Evolutionary conservation across 2,797 vertebrate species (phyloP).

Genomic region (Mus minutoides): DNA sequence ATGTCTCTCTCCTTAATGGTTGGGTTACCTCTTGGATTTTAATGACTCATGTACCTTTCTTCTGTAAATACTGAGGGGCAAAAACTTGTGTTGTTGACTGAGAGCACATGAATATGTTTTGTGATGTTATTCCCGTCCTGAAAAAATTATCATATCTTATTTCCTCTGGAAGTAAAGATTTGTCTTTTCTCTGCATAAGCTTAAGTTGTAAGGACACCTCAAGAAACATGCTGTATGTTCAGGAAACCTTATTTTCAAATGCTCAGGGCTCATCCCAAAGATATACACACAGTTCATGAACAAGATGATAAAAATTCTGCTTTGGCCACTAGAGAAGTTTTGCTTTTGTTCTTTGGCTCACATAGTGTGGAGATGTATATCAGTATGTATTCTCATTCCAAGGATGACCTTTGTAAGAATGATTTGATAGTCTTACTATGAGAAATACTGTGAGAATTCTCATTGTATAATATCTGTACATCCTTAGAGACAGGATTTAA

Average conservation of each 20-base stretch:
- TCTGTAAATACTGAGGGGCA: conserved; percentile 7
- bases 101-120: neutral
- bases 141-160: conserved; percentile 36
- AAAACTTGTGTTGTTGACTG: neutral
- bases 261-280: neutral
- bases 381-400: neutral
- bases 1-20: neutral
- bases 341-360: neutral
- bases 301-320: neutral
- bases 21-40: conserved; percentile 35
- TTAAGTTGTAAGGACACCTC: neutral
- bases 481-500: conserved; percentile 43
- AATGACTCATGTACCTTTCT: conserved; percentile 17
- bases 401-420: neutral
- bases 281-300: neutral
- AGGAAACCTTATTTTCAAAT: neutral
- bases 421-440: neutral
- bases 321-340: neutral
- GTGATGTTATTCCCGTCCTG: neutral
- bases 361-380: neutral
- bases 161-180: conserved; percentile 18
- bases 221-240: neutral
- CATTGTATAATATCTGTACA: neutral
- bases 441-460: neutral
- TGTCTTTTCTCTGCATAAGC: neutral